These are phyloP conservation scores for Ctena decussata DNA, from an alignment of 2,888 invertebrate genomes.

Conservation along the genomic window DNA sequence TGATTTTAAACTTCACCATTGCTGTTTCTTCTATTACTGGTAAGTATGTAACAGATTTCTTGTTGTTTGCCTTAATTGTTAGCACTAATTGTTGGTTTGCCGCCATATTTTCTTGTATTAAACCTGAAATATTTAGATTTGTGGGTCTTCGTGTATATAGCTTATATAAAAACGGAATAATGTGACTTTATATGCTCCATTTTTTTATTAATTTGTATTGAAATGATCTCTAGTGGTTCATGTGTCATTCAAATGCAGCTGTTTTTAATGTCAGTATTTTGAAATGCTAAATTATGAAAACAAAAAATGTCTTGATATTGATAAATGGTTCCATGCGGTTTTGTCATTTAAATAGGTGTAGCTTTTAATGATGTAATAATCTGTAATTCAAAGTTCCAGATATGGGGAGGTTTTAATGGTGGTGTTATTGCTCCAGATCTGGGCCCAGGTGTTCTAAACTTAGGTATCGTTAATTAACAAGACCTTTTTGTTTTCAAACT, in stretches of 20 bases:
- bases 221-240: neutral
- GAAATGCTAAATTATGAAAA: slow-evolving; percentile 3
- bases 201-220: slow-evolving; percentile 5
- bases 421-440: too few species aligned
- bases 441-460: too few species aligned
- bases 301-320: neutral
- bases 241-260: slow-evolving; percentile 11
- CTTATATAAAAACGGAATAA: slow-evolving; percentile 2
- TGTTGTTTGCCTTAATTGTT: slow-evolving; percentile 12
- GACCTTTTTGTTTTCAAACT: too few species aligned
- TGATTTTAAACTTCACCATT: neutral
- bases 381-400: too few species aligned
- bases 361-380: neutral
- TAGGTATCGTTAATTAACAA: too few species aligned
- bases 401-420: too few species aligned
- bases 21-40: neutral
- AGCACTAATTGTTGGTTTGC: slow-evolving; percentile 15
- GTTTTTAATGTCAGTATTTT: neutral
- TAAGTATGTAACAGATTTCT: neutral
- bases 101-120: slow-evolving; percentile 10
- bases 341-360: neutral
- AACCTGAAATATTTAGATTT: slow-evolving; percentile 7
- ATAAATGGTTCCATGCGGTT: neutral
- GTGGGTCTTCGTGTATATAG: slow-evolving; percentile 14
- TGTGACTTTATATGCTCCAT: slow-evolving; percentile 17